Base-by-base conservation (phyloP, 1,140 invertebrate species). In the Dinoponera quadriceps region DNA sequence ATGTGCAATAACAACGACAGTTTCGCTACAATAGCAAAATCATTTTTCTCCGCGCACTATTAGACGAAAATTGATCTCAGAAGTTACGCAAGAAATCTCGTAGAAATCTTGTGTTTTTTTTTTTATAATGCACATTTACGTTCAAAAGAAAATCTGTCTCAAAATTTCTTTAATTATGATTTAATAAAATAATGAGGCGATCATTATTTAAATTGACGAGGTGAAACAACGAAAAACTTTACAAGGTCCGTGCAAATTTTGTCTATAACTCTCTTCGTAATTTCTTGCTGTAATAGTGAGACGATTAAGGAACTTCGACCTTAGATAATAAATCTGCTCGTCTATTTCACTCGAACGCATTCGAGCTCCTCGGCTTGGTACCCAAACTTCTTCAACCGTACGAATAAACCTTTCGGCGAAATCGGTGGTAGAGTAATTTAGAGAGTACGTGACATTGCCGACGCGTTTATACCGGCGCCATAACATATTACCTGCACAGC, bases 301-400 rank as follows among this genome's bases (percentile, higher is more conserved):
- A 60, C 68, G 75, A 87, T 86, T 75, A 83, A 74, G 72, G 33
- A 87, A 78, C 80, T 87, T 87, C 18, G 16, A 83, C 27, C 13
- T 55, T 25, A 71, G 85, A 72, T 86, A 83, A 87, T 87, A 87
- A 86, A 87, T 87, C 80, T 54, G 57, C 71, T 74, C 78, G 57
- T 87, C 72, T 73, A 74, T 72, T 74, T 75, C 78, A 62, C 27
- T 29, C 63, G 49, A 85, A 85, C 55, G 57, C 63, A 25, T 55
- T 63, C 38, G 29, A 73, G 25, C 81, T 59, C 73, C 44, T 66
- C 85, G 33, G 55, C 38, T 57, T 59, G 63, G 59, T 69, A 77
- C 66, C 83, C 71, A 77, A 87, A 87, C 85, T 87, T 87, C 57
- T 59, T 62, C 68, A 71, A 22, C 51, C 29, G 25, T 57, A 69